These are phyloP conservation scores for Ostrea denselamellosa DNA, from an alignment of 1,140 invertebrate genomes.

Conservation along the genomic window DNA sequence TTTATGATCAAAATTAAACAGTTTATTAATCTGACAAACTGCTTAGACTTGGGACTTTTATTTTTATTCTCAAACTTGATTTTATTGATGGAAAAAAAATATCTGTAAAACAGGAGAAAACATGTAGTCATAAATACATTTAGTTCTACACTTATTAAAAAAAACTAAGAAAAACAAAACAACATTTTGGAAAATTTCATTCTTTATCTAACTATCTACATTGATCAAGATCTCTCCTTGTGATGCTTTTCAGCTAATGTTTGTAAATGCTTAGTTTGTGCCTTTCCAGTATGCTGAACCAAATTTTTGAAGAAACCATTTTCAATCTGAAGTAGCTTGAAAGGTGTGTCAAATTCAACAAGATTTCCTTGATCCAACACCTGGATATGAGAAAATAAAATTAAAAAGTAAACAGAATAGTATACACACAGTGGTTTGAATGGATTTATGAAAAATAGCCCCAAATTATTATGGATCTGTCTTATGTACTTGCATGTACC, in stretches of 20 bases:
- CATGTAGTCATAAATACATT: neutral
- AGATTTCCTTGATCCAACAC: conserved; percentile 68
- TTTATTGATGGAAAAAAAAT: neutral
- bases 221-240: neutral
- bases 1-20: too few relatives aligned
- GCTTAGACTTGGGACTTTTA: neutral
- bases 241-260: conserved; percentile 47
- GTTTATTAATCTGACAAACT: too few relatives aligned
- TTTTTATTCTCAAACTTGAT: neutral
- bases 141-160: too few relatives aligned
- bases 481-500: too few relatives aligned
- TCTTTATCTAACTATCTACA: neutral
- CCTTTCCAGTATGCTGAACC: conserved; percentile 71
- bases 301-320: conserved; percentile 77
- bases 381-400: conserved; percentile 51
- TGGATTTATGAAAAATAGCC: too few relatives aligned
- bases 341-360: conserved; percentile 85
- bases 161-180: too few relatives aligned
- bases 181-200: too few relatives aligned
- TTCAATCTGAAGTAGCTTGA: conserved; percentile 82
- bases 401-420: too few relatives aligned
- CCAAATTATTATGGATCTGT: too few relatives aligned
- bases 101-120: neutral
- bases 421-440: too few relatives aligned
- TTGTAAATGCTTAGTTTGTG: conserved; percentile 60